Percentiles rank a stretch among this genome's conserved stretches.
These are phyloP conservation scores for Corythoichthys intestinalis DNA, from an alignment of 2,113 vertebrate genomes.

Conservation along the genomic window DNA sequence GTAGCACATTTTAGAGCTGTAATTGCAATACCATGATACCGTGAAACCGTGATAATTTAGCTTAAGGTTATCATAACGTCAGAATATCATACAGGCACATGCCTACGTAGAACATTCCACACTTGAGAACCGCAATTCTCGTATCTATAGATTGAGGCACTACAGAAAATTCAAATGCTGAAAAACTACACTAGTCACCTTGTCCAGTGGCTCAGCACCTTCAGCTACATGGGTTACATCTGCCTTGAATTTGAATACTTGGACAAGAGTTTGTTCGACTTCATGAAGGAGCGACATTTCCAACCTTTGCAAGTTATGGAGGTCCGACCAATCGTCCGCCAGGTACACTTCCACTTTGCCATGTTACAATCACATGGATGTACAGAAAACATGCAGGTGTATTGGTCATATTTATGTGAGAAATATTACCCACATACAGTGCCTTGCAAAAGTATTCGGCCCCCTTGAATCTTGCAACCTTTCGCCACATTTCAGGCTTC, in stretches of 20 bases:
- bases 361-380: background rate
- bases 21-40: no score
- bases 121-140: background rate
- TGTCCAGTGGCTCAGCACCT: background rate
- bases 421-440: no score
- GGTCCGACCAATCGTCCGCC: constrained; percentile 10
- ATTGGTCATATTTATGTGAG: no score
- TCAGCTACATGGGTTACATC: background rate
- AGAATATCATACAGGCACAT: no score
- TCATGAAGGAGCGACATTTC: background rate
- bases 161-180: constrained; percentile 5
- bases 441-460: no score
- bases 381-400: no score
- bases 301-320: background rate
- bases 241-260: constrained; percentile 26
- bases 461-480: no score
- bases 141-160: background rate
- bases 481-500: no score
- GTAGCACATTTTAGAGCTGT: no score
- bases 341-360: background rate
- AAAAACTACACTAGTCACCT: constrained; percentile 6
- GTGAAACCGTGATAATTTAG: no score
- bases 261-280: constrained; percentile 13
- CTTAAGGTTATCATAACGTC: no score
- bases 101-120: no score